Evolutionary conservation across 1,140 invertebrate species (phyloP).

Genomic region (Sogatella furcifera): DNA sequence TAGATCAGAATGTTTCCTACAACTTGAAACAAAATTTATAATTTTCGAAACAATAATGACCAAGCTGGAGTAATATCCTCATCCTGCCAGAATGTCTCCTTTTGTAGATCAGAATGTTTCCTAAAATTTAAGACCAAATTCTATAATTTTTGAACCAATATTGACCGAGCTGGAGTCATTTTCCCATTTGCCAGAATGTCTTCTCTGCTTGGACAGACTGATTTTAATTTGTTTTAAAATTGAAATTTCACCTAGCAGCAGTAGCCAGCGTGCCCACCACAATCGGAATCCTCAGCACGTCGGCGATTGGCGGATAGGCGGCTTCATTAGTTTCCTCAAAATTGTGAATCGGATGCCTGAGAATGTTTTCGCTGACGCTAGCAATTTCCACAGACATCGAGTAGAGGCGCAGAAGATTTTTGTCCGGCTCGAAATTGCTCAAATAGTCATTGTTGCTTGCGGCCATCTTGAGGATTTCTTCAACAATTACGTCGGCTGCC

Average conservation of each 20-base stretch:
- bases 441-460: not conserved
- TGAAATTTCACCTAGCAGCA: constrained; percentile 14
- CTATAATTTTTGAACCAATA: no score
- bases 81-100: no score
- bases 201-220: no score
- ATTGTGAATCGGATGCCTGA: not conserved
- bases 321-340: not conserved
- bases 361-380: not conserved
- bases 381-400: not conserved
- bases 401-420: not conserved
- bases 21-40: no score
- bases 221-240: no score
- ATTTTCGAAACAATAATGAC: no score
- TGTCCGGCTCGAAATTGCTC: not conserved
- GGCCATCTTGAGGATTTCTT: constrained; percentile 40
- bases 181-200: no score
- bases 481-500: constrained; percentile 68
- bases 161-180: no score
- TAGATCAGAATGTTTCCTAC: no score
- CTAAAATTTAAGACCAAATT: no score
- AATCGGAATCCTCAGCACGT: constrained; percentile 3
- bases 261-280: constrained; percentile 20
- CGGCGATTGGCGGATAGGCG: not conserved
- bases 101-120: no score
- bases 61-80: no score